Percentiles rank a stretch among this genome's conserved stretches.
Conservation (phyloP, 2,888 invertebrate species). For the Oscheius sp. region DNA sequence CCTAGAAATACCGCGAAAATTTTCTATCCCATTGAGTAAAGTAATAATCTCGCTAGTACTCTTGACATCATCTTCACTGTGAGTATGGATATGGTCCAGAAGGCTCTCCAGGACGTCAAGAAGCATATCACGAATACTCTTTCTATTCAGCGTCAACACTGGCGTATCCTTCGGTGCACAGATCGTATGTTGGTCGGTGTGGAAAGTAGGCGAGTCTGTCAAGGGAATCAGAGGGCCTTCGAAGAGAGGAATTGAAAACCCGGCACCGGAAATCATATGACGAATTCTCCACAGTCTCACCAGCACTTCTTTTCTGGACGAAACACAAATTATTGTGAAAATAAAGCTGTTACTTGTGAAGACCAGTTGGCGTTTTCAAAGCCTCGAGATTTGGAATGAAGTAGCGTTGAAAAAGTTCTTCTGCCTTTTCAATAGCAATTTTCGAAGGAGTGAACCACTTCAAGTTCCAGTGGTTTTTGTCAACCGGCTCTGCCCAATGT, state of each 20-base stretch:
- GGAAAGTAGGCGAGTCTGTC: conserved; percentile 62
- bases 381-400: conserved; percentile 80
- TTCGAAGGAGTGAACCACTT: conserved; percentile 84
- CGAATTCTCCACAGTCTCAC: conserved; percentile 81
- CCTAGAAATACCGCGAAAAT: conserved; percentile 50
- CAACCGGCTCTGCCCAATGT: conserved; percentile 85
- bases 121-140: conserved; percentile 43
- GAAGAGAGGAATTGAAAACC: conserved; percentile 82
- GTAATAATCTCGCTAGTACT: conserved; percentile 49
- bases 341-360: conserved; percentile 54
- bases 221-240: conserved; percentile 77
- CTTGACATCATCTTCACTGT: conserved; percentile 54
- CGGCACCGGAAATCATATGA: conserved; percentile 80
- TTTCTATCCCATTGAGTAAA: conserved; percentile 48
- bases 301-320: conserved; percentile 81
- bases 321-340: neutral
- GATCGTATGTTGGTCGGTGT: conserved; percentile 35
- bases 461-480: conserved; percentile 80
- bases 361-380: conserved; percentile 77
- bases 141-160: conserved; percentile 28
- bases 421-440: conserved; percentile 81
- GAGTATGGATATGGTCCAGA: conserved; percentile 45
- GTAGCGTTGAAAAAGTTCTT: conserved; percentile 78
- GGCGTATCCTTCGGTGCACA: conserved; percentile 50
- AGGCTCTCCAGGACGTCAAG: conserved; percentile 42